phyloP scores from a whole-genome alignment of 2,888 invertebrate species.

The Stegophylla sp. region DNA sequence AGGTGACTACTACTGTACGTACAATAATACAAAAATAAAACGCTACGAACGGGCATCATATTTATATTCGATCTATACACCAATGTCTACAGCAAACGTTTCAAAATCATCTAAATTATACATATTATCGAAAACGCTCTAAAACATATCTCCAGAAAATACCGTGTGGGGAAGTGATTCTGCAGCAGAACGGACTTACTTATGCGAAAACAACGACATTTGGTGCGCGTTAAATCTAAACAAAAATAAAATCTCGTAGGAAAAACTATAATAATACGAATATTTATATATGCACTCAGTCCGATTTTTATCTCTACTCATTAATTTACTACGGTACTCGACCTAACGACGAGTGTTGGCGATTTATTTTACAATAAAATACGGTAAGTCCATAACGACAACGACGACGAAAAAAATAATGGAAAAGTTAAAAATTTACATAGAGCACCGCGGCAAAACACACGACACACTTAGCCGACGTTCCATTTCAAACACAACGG shows the following conservation, averaged over 20 bases:
- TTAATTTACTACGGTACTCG: too few relatives aligned
- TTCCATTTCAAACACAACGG: constrained; percentile 56
- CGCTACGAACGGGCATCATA: not conserved
- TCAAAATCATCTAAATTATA: not conserved
- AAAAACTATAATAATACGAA: not conserved
- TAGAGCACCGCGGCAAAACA: not conserved
- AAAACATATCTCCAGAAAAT: not conserved
- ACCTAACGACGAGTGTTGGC: not conserved
- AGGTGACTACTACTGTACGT: not conserved
- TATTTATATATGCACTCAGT: not conserved
- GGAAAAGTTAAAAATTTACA: not conserved
- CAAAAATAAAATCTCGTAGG: too few relatives aligned
- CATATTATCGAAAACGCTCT: not conserved
- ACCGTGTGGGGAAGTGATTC: constrained; percentile 1
- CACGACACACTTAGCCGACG: constrained; percentile 36
- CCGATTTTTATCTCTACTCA: not conserved
- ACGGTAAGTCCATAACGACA: not conserved
- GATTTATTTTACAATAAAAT: not conserved
- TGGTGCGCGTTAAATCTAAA: not conserved
- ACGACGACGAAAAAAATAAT: too few relatives aligned
- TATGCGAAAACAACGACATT: not conserved
- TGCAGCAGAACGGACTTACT: constrained; percentile 44
- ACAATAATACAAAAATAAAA: constrained; percentile 13
- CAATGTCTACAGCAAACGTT: too few relatives aligned
- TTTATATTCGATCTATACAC: too few relatives aligned